Percentiles rank a stretch among this genome's conserved stretches.
These are phyloP conservation scores for Simalia tracyae DNA, from an alignment of 2,797 vertebrate species.

Conservation along the genomic window DNA sequence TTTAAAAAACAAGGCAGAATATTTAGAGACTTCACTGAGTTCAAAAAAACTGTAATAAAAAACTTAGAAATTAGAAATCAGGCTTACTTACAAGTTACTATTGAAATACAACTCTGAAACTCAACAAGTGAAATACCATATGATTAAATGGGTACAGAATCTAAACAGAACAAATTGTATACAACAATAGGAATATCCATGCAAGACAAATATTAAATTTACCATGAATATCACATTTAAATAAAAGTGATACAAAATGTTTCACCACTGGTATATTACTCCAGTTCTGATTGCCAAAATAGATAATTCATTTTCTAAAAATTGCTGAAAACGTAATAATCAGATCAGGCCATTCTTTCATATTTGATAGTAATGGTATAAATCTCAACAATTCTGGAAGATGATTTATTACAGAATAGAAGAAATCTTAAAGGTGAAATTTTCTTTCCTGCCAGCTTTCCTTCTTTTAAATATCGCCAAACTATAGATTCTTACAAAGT, in stretches of 20 bases:
- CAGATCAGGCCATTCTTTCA: neutral
- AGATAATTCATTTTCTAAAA: neutral
- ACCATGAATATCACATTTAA: neutral
- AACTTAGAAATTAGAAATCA: neutral
- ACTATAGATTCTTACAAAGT: neutral
- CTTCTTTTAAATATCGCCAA: neutral
- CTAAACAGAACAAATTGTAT: neutral
- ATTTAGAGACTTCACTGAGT: neutral
- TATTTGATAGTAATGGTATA: neutral
- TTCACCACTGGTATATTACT: neutral
- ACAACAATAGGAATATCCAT: neutral
- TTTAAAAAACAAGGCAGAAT: neutral
- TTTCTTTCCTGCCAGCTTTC: neutral
- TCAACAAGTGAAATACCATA: neutral
- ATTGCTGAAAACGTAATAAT: neutral
- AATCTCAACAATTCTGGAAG: neutral
- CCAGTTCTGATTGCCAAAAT: neutral
- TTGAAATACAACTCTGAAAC: neutral
- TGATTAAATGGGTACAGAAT: neutral
- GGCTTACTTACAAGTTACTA: neutral
- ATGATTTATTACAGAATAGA: neutral
- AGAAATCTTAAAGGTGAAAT: neutral
- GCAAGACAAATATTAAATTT: neutral
- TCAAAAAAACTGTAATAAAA: neutral
- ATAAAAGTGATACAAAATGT: neutral